Evolutionary conservation across 1,140 invertebrate genomes (phyloP).

Genomic region (Trachymyrmex septentrionalis): DNA sequence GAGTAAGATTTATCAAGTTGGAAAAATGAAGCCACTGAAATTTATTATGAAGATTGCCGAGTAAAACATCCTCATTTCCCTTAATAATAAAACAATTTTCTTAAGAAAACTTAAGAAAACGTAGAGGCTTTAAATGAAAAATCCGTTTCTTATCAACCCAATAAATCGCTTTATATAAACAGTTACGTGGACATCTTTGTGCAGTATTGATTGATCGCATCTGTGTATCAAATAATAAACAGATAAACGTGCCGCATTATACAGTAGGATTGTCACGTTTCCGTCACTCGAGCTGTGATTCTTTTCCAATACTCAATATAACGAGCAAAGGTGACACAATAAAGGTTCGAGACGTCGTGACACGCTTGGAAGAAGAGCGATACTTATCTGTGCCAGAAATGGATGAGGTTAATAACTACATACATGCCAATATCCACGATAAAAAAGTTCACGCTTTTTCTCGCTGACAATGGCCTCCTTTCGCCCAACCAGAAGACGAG

Average conservation of each 20-base stretch:
- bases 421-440: constrained; percentile 53
- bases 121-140: neutral
- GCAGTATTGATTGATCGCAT: neutral
- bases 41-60: neutral
- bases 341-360: neutral
- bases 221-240: neutral
- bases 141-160: neutral
- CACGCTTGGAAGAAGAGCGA: neutral
- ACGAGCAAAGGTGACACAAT: neutral
- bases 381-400: constrained; percentile 42
- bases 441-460: constrained; percentile 21
- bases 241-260: neutral
- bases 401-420: constrained; percentile 37
- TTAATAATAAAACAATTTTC: neutral
- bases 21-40: constrained; percentile 1
- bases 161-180: neutral
- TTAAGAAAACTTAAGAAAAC: neutral
- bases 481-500: neutral
- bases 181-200: neutral
- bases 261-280: constrained; percentile 23
- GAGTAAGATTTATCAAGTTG: constrained; percentile 27
- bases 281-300: neutral
- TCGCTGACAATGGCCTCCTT: constrained; percentile 17
- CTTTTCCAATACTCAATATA: constrained; percentile 17
- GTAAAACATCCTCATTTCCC: neutral